A percentile compares a stretch with the other conserved stretches of the same genome.
Evolutionary conservation across 2,113 vertebrate species (phyloP).

Genomic region (Miniopterus natalensis): DNA sequence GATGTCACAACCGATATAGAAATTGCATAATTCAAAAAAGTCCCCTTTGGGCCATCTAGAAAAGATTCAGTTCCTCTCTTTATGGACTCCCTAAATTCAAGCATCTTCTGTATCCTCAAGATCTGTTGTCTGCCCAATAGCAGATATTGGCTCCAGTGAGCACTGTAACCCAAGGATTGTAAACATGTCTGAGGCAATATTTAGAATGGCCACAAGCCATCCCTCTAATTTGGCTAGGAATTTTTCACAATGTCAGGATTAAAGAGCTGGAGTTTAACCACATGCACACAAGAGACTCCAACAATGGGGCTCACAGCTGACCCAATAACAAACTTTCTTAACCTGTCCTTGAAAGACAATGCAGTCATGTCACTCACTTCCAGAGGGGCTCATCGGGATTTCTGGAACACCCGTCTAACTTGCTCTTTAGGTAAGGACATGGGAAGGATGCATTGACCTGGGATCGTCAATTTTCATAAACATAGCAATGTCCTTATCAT

Average conservation of each 20-base stretch:
- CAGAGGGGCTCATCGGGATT: neutral
- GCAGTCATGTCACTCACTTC: neutral
- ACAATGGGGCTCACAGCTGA: neutral
- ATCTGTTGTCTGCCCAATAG: neutral
- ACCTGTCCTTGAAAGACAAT: neutral
- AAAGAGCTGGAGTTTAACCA: neutral
- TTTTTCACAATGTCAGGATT: neutral
- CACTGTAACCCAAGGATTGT: neutral
- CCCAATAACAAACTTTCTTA: neutral
- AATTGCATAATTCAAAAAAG: neutral
- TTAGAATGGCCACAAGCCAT: constrained; percentile 20
- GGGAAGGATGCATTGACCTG: neutral
- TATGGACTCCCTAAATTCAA: neutral
- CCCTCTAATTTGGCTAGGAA: constrained; percentile 21
- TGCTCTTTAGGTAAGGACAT: neutral
- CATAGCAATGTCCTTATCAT: neutral
- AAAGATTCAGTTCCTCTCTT: neutral
- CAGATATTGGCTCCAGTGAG: neutral
- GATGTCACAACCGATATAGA: neutral
- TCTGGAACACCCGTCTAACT: neutral
- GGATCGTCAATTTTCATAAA: neutral
- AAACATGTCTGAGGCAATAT: constrained; percentile 55
- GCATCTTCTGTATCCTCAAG: neutral
- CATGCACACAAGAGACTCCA: neutral
- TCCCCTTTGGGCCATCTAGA: neutral